These are phyloP conservation scores for Lycophotia porphyrea DNA, from an alignment of 2,888 invertebrate genomes.

Conservation along the genomic window DNA sequence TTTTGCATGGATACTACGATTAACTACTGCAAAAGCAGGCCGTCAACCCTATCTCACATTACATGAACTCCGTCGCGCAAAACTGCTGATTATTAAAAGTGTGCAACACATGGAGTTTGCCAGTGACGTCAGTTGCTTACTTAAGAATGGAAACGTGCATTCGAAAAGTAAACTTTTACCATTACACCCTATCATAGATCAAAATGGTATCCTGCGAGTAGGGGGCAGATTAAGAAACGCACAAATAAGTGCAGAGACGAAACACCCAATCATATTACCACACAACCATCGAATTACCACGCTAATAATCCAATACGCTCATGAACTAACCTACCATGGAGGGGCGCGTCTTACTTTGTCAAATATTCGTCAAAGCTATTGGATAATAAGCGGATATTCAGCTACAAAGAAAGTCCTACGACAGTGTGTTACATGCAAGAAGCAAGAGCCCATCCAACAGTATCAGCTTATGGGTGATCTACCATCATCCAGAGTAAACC, in stretches of 20 bases:
- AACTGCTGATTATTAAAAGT: not conserved
- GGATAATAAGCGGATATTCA: slow-evolving; percentile 15
- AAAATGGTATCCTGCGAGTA: no score
- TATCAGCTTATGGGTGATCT: slow-evolving; percentile 5
- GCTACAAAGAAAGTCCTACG: slow-evolving; percentile 4
- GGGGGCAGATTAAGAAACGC: no score
- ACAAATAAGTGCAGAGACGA: no score
- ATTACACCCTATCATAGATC: no score
- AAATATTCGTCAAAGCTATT: slow-evolving; percentile 3
- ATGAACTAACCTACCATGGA: slow-evolving; percentile 5
- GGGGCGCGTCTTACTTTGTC: slow-evolving; percentile 1
- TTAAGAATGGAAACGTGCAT: no score
- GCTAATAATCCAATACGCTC: not conserved
- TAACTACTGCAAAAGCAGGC: not conserved
- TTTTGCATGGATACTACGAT: slow-evolving; percentile 1
- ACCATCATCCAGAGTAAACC: slow-evolving; percentile 13
- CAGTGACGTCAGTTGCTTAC: no score
- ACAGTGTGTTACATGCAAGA: slow-evolving; percentile 11
- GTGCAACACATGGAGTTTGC: no score
- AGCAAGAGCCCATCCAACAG: slow-evolving; percentile 6
- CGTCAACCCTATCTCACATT: not conserved
- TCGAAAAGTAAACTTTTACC: no score
- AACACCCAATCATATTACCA: not conserved
- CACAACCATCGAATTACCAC: slow-evolving; percentile 6
- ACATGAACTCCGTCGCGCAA: not conserved